Evolutionary conservation across 2,888 invertebrate species (phyloP).

Genomic region (Gordius sp.): DNA sequence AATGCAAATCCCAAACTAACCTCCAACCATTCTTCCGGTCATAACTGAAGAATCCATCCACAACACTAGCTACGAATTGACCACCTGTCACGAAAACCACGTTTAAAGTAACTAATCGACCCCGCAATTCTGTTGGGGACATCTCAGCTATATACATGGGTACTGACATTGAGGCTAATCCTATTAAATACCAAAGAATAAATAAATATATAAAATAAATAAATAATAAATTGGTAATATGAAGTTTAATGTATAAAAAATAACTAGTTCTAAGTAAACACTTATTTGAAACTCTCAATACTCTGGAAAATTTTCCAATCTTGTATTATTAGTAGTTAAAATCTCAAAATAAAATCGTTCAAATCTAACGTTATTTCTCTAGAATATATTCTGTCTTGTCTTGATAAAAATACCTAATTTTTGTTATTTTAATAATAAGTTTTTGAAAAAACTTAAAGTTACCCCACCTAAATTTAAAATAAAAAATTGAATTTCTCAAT

Average conservation of each 20-base stretch:
- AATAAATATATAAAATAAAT: neutral
- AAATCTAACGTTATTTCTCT: no score
- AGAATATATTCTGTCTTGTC: no score
- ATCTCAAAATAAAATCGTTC: no score
- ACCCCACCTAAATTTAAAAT: no score
- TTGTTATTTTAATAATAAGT: no score
- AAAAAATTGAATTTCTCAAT: no score
- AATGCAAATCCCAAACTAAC: no score
- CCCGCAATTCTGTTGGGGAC: slow-evolving; percentile 31
- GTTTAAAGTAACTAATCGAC: slow-evolving; percentile 33
- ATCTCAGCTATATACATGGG: slow-evolving; percentile 36
- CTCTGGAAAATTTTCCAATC: neutral
- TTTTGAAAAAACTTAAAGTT: no score
- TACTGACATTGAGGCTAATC: slow-evolving; percentile 34
- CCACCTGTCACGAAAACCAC: slow-evolving; percentile 34
- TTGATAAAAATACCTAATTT: no score
- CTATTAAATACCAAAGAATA: slow-evolving; percentile 23
- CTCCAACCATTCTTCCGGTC: slow-evolving; percentile 33
- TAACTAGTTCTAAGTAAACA: neutral
- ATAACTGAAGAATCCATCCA: slow-evolving; percentile 32
- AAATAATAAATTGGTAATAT: neutral
- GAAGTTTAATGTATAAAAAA: neutral
- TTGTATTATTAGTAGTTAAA: no score
- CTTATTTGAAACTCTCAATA: neutral
- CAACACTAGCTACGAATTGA: slow-evolving; percentile 32